Evolutionary conservation across 2,888 invertebrate genomes (phyloP).

Genomic region (Hydroisotoma schaefferi): DNA sequence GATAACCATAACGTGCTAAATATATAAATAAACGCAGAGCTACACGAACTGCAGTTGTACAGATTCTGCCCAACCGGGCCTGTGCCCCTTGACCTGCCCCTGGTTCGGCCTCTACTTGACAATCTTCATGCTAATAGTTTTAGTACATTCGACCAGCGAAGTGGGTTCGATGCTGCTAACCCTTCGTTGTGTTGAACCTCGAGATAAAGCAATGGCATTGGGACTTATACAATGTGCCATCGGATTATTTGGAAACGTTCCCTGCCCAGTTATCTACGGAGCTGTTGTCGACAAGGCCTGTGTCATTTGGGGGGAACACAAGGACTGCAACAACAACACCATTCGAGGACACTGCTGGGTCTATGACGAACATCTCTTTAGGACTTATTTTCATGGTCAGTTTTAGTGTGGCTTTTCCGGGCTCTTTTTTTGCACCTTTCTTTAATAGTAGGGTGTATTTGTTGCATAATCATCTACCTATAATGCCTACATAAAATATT

Average conservation of each 20-base stretch:
- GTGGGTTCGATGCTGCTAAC: conserved; percentile 87
- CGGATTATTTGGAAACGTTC: conserved; percentile 87
- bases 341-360: conserved; percentile 62
- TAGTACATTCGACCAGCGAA: conserved; percentile 88
- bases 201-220: conserved; percentile 91
- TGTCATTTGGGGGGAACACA: conserved; percentile 71
- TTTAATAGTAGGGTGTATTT: too few relatives aligned
- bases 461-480: too few relatives aligned
- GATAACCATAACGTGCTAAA: background rate
- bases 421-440: too few relatives aligned
- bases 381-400: conserved; percentile 80
- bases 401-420: too few relatives aligned
- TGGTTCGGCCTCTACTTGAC: conserved; percentile 76
- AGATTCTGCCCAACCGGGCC: conserved; percentile 65
- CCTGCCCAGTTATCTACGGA: conserved; percentile 91
- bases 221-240: conserved; percentile 87
- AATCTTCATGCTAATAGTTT: conserved; percentile 81
- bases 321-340: conserved; percentile 44
- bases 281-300: conserved; percentile 89
- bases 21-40: background rate
- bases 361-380: conserved; percentile 78
- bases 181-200: conserved; percentile 83
- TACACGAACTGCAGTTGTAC: conserved; percentile 56
- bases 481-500: too few relatives aligned
- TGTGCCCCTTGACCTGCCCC: conserved; percentile 74